Conservation (phyloP, 2,113 vertebrate species). For the Notothenia coriiceps region DNA sequence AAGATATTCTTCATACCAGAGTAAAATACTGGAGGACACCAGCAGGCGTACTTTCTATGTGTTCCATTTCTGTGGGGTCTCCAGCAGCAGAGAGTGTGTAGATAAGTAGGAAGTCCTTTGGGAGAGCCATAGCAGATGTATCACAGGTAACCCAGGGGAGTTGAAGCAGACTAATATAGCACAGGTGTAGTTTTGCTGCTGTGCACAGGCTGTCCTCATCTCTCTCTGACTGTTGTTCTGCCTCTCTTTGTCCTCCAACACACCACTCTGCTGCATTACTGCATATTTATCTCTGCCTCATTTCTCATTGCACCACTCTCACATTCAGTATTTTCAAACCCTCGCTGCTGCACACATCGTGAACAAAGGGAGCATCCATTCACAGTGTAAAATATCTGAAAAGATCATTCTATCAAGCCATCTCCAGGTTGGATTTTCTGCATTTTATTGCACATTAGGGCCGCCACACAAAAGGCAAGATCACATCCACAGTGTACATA, state of each 20-base stretch:
- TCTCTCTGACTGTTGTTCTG: conserved; percentile 21
- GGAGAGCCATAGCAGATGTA: conserved; percentile 14
- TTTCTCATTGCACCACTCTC: conserved; percentile 19
- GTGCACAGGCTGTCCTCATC: conserved; percentile 16
- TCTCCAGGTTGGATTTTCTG: neutral
- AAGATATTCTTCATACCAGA: neutral
- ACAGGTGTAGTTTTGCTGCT: conserved; percentile 24
- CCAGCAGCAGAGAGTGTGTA: neutral
- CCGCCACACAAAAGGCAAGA: neutral
- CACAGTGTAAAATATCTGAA: neutral
- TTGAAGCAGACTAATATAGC: conserved; percentile 5
- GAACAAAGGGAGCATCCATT: conserved; percentile 3
- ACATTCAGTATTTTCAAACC: neutral
- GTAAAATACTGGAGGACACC: neutral
- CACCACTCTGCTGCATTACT: neutral
- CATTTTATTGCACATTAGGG: neutral
- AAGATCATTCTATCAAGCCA: neutral
- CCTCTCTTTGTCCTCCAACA: conserved; percentile 35
- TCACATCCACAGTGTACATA: neutral
- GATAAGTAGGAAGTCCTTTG: conserved; percentile 20
- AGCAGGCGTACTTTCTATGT: neutral
- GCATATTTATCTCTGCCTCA: conserved; percentile 16
- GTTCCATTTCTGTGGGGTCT: conserved; percentile 6
- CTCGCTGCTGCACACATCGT: neutral
- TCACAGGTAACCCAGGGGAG: conserved; percentile 20